Conservation (phyloP, 2,797 vertebrate genomes). For the Chrosomus eos region DNA sequence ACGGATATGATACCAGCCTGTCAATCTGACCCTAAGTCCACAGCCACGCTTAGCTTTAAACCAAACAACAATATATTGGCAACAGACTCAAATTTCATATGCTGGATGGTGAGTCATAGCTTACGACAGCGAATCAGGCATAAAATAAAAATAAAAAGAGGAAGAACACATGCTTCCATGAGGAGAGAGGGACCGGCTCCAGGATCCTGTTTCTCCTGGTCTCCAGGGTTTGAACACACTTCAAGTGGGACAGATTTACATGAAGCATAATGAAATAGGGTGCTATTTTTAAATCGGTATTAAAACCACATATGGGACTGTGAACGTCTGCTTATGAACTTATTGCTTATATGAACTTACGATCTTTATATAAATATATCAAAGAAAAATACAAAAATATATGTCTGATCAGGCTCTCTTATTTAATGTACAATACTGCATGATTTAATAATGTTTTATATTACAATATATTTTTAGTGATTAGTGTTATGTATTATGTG, state of each 20-base stretch:
- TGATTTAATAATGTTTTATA: background rate
- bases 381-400: background rate
- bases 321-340: constrained; percentile 23
- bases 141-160: constrained; percentile 26
- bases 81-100: constrained; percentile 27
- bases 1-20: background rate
- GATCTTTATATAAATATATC: background rate
- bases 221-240: constrained; percentile 65
- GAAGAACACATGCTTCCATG: constrained; percentile 52
- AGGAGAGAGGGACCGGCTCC: constrained; percentile 63
- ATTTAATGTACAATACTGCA: background rate
- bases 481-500: background rate
- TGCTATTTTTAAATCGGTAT: constrained; percentile 44
- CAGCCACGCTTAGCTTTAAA: background rate
- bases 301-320: constrained; percentile 49
- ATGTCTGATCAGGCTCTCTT: background rate
- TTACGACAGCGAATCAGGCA: constrained; percentile 43
- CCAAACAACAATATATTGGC: constrained; percentile 23
- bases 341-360: background rate
- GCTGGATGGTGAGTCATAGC: constrained; percentile 51
- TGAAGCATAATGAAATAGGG: constrained; percentile 55
- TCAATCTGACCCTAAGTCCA: background rate
- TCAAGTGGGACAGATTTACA: constrained; percentile 72
- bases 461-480: background rate
- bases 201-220: constrained; percentile 64